A percentile compares a stretch with the other conserved stretches of the same genome.
These are phyloP conservation scores for Netelia fuscicornis DNA, from an alignment of 2,888 invertebrate species.

Conservation along the genomic window DNA sequence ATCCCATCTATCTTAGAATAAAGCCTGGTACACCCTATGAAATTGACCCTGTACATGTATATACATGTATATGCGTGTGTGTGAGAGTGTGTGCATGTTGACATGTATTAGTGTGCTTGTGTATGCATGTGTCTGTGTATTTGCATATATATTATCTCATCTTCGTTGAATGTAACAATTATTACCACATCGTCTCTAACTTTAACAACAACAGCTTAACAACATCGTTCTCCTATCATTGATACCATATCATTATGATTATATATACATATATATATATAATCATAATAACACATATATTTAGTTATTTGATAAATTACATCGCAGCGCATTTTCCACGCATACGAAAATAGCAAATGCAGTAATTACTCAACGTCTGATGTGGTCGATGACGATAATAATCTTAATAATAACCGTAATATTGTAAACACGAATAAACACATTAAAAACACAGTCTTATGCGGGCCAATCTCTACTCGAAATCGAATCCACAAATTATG, in stretches of 20 bases:
- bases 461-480: too few species aligned
- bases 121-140: neutral
- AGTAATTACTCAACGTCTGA: constrained; percentile 16
- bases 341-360: constrained; percentile 25
- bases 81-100: too few species aligned
- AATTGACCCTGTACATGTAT: too few species aligned
- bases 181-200: constrained; percentile 78
- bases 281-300: too few species aligned
- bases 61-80: too few species aligned
- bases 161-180: constrained; percentile 75
- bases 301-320: constrained; percentile 38
- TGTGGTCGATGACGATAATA: neutral
- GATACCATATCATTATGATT: constrained; percentile 67
- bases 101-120: too few species aligned
- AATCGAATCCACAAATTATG: too few species aligned
- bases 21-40: too few species aligned
- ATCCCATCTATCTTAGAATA: too few species aligned
- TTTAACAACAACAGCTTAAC: constrained; percentile 82
- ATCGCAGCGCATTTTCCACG: constrained; percentile 42
- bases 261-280: constrained; percentile 54
- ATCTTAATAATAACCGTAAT: neutral
- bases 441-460: neutral
- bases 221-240: constrained; percentile 77
- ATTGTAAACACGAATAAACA: neutral
- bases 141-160: constrained; percentile 17